A percentile compares a stretch with the other conserved stretches of the same genome.
These are phyloP conservation scores for Clarias gariepinus DNA, from an alignment of 2,113 vertebrate genomes.

Conservation along the genomic window DNA sequence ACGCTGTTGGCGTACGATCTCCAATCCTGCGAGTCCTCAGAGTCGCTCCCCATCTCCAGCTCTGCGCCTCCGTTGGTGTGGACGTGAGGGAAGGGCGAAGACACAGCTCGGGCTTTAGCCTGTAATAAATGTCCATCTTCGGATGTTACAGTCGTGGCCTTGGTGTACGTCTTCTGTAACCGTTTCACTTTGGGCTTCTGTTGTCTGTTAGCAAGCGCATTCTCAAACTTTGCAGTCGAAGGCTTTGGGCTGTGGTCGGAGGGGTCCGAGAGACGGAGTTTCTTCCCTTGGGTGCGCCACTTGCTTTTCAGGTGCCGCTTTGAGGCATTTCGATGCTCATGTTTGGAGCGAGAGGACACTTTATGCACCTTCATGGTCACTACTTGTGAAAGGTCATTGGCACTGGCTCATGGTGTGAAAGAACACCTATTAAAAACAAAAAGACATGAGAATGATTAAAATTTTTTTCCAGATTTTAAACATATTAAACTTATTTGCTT, in stretches of 20 bases:
- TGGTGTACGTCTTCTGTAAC: slow-evolving; percentile 62
- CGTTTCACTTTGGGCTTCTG: slow-evolving; percentile 68
- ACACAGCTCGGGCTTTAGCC: slow-evolving; percentile 23
- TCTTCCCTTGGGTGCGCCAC: slow-evolving; percentile 55
- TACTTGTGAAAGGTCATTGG: slow-evolving; percentile 35
- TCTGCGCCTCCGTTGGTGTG: slow-evolving; percentile 64
- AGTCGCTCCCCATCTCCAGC: slow-evolving; percentile 48
- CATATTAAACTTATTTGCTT: too few relatives aligned
- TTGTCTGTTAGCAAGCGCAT: slow-evolving; percentile 59
- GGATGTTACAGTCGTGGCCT: slow-evolving; percentile 42
- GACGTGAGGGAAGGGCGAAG: slow-evolving; percentile 39
- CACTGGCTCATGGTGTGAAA: slow-evolving; percentile 13
- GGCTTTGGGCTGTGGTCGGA: slow-evolving; percentile 53
- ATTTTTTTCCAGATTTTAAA: too few relatives aligned
- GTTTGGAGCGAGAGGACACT: slow-evolving; percentile 42
- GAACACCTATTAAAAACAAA: neutral
- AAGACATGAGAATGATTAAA: neutral
- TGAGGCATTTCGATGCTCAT: slow-evolving; percentile 15
- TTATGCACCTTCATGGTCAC: slow-evolving; percentile 74
- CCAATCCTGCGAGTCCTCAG: slow-evolving; percentile 65
- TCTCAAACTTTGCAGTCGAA: slow-evolving; percentile 57
- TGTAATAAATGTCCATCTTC: slow-evolving; percentile 12
- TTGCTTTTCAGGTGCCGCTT: slow-evolving; percentile 62
- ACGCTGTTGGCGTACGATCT: slow-evolving; percentile 60
- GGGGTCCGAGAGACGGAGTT: slow-evolving; percentile 41